Percentiles rank a stretch among this genome's conserved stretches.
Conservation (phyloP, 2,113 vertebrate genomes). For the Ancistrus triradiatus region DNA sequence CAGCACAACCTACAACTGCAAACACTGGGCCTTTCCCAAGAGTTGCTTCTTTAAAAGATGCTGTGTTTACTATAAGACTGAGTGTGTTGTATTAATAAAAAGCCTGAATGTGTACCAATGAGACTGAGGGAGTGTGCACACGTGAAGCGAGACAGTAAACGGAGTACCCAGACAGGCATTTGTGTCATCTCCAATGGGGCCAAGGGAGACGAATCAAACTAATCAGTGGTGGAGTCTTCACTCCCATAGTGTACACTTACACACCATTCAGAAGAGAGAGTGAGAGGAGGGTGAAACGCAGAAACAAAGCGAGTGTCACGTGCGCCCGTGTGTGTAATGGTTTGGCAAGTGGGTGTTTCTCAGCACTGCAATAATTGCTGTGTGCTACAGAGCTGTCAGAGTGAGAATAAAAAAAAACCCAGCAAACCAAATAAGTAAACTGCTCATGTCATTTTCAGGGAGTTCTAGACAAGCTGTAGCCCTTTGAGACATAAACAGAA, state of each 20-base stretch:
- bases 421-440: conserved; percentile 22
- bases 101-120: conserved; percentile 1
- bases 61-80: conserved; percentile 9
- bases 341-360: conserved; percentile 20
- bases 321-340: conserved; percentile 10
- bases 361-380: conserved; percentile 24
- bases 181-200: conserved; percentile 9
- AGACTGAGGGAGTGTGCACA: not conserved
- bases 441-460: conserved; percentile 13
- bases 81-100: conserved; percentile 18
- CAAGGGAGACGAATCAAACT: conserved; percentile 21
- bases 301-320: not conserved
- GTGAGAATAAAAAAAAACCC: conserved; percentile 14
- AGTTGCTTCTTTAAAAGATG: conserved; percentile 1
- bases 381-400: conserved; percentile 25
- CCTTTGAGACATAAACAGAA: conserved; percentile 14
- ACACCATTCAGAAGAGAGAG: conserved; percentile 8
- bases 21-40: not conserved
- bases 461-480: conserved; percentile 5
- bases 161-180: conserved; percentile 4
- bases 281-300: not conserved
- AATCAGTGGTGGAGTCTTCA: conserved; percentile 14
- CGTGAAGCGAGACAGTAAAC: conserved; percentile 1
- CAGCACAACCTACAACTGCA: conserved; percentile 1
- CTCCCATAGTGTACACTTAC: conserved; percentile 13